A percentile compares a stretch with the other conserved stretches of the same genome.
These are phyloP conservation scores for Drosophila paranaensis DNA, from an alignment of 2,888 invertebrate species.

Conservation along the genomic window DNA sequence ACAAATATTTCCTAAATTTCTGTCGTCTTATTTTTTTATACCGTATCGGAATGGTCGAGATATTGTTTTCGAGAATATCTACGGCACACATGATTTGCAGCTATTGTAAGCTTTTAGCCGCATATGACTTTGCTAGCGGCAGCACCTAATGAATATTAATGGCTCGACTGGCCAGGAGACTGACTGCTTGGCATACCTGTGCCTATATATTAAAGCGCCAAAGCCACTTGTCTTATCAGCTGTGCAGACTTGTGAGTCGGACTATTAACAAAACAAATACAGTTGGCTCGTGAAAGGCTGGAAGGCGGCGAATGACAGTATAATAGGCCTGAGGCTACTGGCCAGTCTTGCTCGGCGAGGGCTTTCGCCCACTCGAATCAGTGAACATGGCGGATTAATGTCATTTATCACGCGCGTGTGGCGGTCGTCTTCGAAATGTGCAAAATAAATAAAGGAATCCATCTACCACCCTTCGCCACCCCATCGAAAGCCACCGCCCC, in stretches of 20 bases:
- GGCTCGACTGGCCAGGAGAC: constrained; percentile 51
- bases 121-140: constrained; percentile 31
- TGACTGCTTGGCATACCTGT: constrained; percentile 64
- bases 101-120: constrained; percentile 25
- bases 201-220: constrained; percentile 71
- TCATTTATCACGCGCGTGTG: constrained; percentile 78
- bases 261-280: constrained; percentile 81
- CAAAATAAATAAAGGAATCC: constrained; percentile 69
- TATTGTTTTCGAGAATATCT: constrained; percentile 21
- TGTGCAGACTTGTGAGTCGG: constrained; percentile 61
- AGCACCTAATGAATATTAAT: constrained; percentile 76
- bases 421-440: constrained; percentile 68
- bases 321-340: constrained; percentile 35
- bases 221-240: constrained; percentile 80
- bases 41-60: constrained; percentile 7
- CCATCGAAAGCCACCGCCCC: not conserved
- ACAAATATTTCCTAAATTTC: not conserved
- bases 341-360: constrained; percentile 33
- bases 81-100: constrained; percentile 18
- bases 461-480: not conserved
- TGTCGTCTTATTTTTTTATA: not conserved
- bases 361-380: constrained; percentile 62
- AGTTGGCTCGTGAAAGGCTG: constrained; percentile 65
- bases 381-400: constrained; percentile 80
- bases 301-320: constrained; percentile 15